phyloP scores from a whole-genome alignment of 2,888 invertebrate species.

The Eupsilia transversa region DNA sequence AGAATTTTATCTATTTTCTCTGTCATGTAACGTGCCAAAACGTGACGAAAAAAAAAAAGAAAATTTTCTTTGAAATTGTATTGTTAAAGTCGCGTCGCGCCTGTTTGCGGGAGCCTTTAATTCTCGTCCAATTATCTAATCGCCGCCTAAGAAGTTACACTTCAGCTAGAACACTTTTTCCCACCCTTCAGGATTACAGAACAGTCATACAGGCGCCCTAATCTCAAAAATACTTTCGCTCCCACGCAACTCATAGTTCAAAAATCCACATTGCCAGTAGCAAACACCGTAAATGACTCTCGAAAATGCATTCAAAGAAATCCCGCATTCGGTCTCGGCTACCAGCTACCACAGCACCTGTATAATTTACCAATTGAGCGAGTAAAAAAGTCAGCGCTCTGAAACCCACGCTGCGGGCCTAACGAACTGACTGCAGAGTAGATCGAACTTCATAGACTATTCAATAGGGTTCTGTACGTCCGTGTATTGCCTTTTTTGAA shows the following conservation, averaged over 20 bases:
- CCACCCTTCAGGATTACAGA: not conserved
- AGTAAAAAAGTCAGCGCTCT: constrained; percentile 58
- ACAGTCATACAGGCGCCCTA: not conserved
- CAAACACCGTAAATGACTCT: constrained; percentile 6
- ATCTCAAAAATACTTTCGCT: not conserved
- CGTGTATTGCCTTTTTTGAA: constrained; percentile 28
- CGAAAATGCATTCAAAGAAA: constrained; percentile 39
- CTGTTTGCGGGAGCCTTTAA: too few relatives aligned
- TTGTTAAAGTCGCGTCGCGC: too few relatives aligned
- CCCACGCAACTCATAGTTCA: not conserved
- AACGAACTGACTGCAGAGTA: constrained; percentile 67
- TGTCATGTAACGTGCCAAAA: not conserved
- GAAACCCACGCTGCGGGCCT: constrained; percentile 52
- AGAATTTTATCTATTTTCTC: not conserved
- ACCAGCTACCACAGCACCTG: constrained; percentile 18
- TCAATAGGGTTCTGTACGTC: constrained; percentile 64
- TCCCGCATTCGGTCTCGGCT: constrained; percentile 28
- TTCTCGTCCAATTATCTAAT: too few relatives aligned
- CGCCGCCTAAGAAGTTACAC: not conserved
- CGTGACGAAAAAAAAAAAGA: too few relatives aligned
- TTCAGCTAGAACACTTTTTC: not conserved
- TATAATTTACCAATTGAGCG: constrained; percentile 61
- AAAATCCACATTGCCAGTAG: constrained; percentile 8
- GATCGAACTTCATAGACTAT: constrained; percentile 65
- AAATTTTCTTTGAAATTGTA: too few relatives aligned